Evolutionary conservation across 2,113 vertebrate species (phyloP), one percentile per base, ranked within the genome.

Genomic region (Scatophagus argus): DNA sequence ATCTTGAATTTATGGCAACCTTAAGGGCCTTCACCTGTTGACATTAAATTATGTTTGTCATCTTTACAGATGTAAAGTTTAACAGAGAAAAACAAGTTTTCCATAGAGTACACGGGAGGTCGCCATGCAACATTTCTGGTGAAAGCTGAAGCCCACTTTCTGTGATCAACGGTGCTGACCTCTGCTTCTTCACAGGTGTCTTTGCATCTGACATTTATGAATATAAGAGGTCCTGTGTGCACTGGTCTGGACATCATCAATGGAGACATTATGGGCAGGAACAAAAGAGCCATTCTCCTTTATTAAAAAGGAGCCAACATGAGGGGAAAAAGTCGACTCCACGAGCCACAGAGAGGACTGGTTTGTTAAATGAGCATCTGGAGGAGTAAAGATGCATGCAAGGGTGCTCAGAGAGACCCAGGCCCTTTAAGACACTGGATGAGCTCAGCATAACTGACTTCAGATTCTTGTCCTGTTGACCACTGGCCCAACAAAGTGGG

Each of bases 201-300:
- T 78, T 61, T 78, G 68, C 52, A 6, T 87, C 85, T 82, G 81
- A 87, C 85, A 83, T 88, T 88, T 74, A 52, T 64, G 70, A 77
- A 75, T 62, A 88, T 34, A 62, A 63, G 66, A 64, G 74, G 56
- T 70, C 59, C 64, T 63, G 67, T 85, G 84, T 81, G 52, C 29
- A 4, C 52, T 0, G 16, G 34, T 27, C 74, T 56, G 70, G 23
- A 75, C 74, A 51, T 60, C 38, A 56, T 90, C 80, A 90, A 81
- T 84, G 82, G 66, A 69, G 8, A 64, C 68, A 70, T 89, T 87
- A 85, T 86, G 73, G 62, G 25, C 34, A 8, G 68, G 67, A 66
- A 89, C 86, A 88, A 85, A 79, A 67, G 74, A 83, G 68, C 58
- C 27, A 1, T 79, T 88, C 81, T 84, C 58, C 49, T 27, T 1